A percentile compares a stretch with the other conserved stretches of the same genome.
Evolutionary conservation across 2,888 invertebrate genomes (phyloP).

Genomic region (Anorthoa munda): DNA sequence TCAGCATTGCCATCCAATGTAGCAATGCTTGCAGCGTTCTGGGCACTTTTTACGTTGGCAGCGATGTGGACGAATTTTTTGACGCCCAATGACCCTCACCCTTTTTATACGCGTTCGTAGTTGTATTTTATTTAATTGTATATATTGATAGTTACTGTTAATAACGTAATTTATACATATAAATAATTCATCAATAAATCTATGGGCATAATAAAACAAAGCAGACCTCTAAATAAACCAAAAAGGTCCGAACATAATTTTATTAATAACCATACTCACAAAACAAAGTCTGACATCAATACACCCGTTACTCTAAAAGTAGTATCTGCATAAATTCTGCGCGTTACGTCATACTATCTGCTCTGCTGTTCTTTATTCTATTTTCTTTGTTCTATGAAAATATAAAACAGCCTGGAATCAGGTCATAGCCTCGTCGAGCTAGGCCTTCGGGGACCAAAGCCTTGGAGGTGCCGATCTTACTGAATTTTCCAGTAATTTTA

Average conservation of each 20-base stretch:
- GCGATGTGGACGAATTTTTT: too few relatives aligned
- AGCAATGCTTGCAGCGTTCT: too few relatives aligned
- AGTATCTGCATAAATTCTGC: conserved; percentile 33
- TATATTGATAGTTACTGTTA: too few relatives aligned
- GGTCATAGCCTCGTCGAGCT: conserved; percentile 56
- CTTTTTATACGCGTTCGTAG: too few relatives aligned
- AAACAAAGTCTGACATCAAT: not conserved
- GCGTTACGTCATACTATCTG: conserved; percentile 45
- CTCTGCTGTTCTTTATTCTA: conserved; percentile 46
- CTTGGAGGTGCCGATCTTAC: conserved; percentile 7
- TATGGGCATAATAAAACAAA: too few relatives aligned
- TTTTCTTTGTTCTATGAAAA: conserved; percentile 65
- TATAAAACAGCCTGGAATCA: conserved; percentile 59
- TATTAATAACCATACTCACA: not conserved
- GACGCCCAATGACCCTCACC: too few relatives aligned
- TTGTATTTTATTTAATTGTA: too few relatives aligned
- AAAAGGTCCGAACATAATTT: not conserved
- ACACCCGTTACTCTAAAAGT: conserved; percentile 20
- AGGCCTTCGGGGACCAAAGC: conserved; percentile 18
- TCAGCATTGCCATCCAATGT: too few relatives aligned
- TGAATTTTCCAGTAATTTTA: conserved; percentile 6
- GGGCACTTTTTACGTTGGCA: too few relatives aligned
- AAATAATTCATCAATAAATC: too few relatives aligned
- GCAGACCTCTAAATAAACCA: too few relatives aligned
- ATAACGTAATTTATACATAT: too few relatives aligned